Percentiles rank a stretch among this genome's conserved stretches.
phyloP scores from a whole-genome alignment of 2,797 vertebrate species.

The Liparis tanakae region DNA sequence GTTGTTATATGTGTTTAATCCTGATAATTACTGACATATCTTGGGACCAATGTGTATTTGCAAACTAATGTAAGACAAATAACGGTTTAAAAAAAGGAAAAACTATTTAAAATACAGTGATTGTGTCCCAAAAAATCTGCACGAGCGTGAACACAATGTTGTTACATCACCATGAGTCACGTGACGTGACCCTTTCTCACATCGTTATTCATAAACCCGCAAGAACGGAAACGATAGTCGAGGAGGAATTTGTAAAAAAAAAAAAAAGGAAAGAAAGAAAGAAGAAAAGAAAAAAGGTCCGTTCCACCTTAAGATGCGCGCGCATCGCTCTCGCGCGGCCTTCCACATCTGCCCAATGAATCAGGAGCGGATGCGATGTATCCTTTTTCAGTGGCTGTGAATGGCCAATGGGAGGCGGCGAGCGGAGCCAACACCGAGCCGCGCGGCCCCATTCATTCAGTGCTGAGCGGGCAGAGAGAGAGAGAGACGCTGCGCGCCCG shows the following conservation, averaged over 20 bases:
- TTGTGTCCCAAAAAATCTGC: neutral
- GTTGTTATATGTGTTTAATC: too few relatives aligned
- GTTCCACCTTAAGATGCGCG: slow-evolving; percentile 83
- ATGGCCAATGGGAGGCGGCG: slow-evolving; percentile 83
- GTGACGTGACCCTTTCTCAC: slow-evolving; percentile 54
- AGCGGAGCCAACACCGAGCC: slow-evolving; percentile 80
- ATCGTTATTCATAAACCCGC: slow-evolving; percentile 62
- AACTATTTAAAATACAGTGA: too few relatives aligned
- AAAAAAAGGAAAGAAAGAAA: too few relatives aligned
- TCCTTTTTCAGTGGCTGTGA: slow-evolving; percentile 83
- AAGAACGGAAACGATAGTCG: slow-evolving; percentile 58
- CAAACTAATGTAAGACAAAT: too few relatives aligned
- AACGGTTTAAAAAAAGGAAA: too few relatives aligned
- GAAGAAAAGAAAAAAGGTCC: neutral
- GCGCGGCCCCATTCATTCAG: slow-evolving; percentile 86
- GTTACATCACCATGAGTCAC: slow-evolving; percentile 57
- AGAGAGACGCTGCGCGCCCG: slow-evolving; percentile 53
- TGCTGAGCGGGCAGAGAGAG: slow-evolving; percentile 67
- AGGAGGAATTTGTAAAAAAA: too few relatives aligned
- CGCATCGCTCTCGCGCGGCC: slow-evolving; percentile 76
- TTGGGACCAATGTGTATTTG: too few relatives aligned
- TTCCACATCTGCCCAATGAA: slow-evolving; percentile 84
- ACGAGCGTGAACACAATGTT: slow-evolving; percentile 23
- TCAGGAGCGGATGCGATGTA: slow-evolving; percentile 85
- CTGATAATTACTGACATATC: neutral